Base-by-base conservation (phyloP, 2,797 vertebrate species). In the Lutjanus campechanus region DNA sequence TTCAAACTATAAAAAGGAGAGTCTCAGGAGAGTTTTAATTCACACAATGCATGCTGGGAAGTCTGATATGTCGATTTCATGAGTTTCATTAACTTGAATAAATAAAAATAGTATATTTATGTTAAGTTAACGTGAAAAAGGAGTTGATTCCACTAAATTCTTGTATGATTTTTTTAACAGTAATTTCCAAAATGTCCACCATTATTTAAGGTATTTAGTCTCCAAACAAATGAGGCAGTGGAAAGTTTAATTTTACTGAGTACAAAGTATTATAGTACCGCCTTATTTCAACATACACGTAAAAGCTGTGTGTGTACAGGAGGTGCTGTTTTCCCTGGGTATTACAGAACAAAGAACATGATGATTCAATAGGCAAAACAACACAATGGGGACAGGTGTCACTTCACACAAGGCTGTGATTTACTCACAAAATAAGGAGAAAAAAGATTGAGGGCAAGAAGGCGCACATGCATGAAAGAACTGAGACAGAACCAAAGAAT, bases 311-410 rank as follows among this genome's bases (percentile, higher is more conserved):
- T n/a, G 54, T 16, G 1, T 20, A 19, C 19, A 73, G 63, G 61
- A 41, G 10, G 20, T 16, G 46, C 16, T 2, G 44, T 29, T 56
- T 68, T 56, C 62, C 67, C 17, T 54, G 64, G 46, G 58, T 55
- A 69, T 63, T 65, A 76, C 20, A 44, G 59, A 89, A 80, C 66
- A 79, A 77, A 63, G 25, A 68, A 44, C 4, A 7, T 1, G 22
- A 20, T 4, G 17, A 17, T 69, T 76, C 40, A 68, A 53, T 7
- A 47, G 9, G 36, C 20, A 65, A 51, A 76, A 69, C 68, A 46
- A 12, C 58, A 85, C 63, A 81, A 51, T 44, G 60, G 55, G 69
- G 69, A 69, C 55, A 40, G 63, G 60, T 81, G 75, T 76, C 65
- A 58, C 77, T 79, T 76, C 69, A 79, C 66, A 68, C 17, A 20